These are phyloP conservation scores for Strix aluco DNA, from an alignment of 2,113 vertebrate species.

Conservation along the genomic window DNA sequence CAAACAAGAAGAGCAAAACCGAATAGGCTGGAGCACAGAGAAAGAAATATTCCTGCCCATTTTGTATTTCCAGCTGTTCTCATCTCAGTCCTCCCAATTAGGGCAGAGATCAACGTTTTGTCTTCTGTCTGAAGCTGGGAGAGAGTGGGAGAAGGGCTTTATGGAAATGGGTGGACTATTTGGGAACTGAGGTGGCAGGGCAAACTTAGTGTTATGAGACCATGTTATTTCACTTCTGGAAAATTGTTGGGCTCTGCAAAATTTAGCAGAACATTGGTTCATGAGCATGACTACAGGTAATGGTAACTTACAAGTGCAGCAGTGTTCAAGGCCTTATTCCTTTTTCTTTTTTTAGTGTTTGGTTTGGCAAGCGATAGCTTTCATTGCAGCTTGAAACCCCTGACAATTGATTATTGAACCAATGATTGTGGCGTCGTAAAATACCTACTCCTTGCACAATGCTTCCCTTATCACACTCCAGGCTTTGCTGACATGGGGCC, in stretches of 20 bases:
- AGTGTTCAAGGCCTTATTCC: not conserved
- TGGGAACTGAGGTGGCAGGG: not conserved
- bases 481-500: not conserved
- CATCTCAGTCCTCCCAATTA: not conserved
- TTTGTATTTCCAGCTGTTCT: not conserved
- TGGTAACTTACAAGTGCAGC: not conserved
- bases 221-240: not conserved
- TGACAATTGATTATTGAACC: not conserved
- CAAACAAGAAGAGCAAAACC: not conserved
- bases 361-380: not conserved
- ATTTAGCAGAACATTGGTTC: not conserved
- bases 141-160: not conserved
- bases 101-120: not conserved
- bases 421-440: not conserved
- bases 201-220: not conserved
- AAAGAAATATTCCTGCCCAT: not conserved
- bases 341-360: not conserved
- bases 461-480: not conserved
- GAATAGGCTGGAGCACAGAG: not conserved
- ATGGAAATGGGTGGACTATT: not conserved
- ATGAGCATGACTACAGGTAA: not conserved
- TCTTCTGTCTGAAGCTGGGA: not conserved
- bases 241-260: not conserved
- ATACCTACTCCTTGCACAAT: not conserved
- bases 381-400: not conserved